phyloP scores from a whole-genome alignment of 2,113 vertebrate genomes.

The Menura novaehollandiae region DNA sequence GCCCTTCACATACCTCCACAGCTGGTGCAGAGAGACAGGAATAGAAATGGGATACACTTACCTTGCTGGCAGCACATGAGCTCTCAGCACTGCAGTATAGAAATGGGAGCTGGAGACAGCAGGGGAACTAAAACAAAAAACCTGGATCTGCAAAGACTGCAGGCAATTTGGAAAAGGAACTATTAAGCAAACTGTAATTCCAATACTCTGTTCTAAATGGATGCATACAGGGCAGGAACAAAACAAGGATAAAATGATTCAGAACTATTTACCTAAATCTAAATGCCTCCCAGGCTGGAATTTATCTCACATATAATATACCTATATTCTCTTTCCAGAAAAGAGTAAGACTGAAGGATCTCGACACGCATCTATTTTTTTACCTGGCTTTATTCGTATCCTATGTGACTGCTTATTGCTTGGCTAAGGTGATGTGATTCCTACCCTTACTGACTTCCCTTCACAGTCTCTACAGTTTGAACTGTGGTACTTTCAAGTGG shows the following conservation, averaged over 20 bases:
- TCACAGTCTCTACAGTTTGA: background rate
- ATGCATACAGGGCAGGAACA: rapidly evolving
- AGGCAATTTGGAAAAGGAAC: background rate
- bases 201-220: background rate
- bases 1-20: background rate
- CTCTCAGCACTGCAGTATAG: background rate
- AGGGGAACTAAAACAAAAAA: background rate
- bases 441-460: background rate
- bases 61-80: rapidly evolving
- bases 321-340: background rate
- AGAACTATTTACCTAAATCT: background rate
- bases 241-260: background rate
- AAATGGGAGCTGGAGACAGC: background rate
- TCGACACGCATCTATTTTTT: background rate
- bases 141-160: background rate
- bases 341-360: background rate
- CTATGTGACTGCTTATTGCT: background rate
- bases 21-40: background rate
- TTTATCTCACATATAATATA: background rate
- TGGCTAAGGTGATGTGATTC: background rate
- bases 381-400: background rate
- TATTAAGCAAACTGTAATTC: background rate
- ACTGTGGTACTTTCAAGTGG: background rate
- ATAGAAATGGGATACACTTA: background rate
- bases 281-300: background rate